Evolutionary conservation across 2,888 invertebrate species (phyloP), one percentile per base, ranked within the genome.

Genomic region (Autographa gamma): DNA sequence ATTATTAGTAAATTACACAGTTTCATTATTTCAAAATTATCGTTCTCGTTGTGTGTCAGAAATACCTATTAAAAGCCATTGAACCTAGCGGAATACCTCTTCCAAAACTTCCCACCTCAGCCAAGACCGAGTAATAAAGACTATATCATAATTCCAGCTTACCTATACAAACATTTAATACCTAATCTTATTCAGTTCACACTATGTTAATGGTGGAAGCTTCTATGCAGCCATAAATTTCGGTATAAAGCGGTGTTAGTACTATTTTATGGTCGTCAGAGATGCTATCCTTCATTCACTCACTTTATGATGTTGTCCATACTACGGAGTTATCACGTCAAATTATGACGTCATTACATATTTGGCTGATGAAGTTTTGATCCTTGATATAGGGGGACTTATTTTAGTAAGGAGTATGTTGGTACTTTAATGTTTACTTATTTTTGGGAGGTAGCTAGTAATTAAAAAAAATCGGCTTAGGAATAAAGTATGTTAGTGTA

Each of bases 171-270:
- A 48, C 7, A 73, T 74, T 75, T 60, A 77, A 69, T 73, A 73
- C 63, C 66, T 73, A 73, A 80, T 80, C 76, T 66, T 80, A 74
- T 82, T 73, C 71, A 75, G 72, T 91, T 90, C 88, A 90, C 85
- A 89, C 86, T 74, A 86, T 79, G 89, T 88, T 92, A 91, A 92
- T 90, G 88, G 85, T 74, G 64, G 61, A 77, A 87, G 84, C 84
- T 88, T 86, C 84, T 86, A 85, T 83, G 83, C 73, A 84, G 80
- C 87, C 87, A 86, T 93, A 91, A 93, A 93, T 80, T 81, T 78
- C 81, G 87, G 84, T 90, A 87, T 89, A 87, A 88, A 86, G 85
- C 73, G 85, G 83, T 85, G 82, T 89, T 77, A 89, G 86, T 86
- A 87, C 88, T 85, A 85, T 90, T 92, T 92, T 89, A 92, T 86